Evolutionary conservation across 2,113 vertebrate genomes (phyloP).

Genomic region (Tretioscincus oriximinensis): DNA sequence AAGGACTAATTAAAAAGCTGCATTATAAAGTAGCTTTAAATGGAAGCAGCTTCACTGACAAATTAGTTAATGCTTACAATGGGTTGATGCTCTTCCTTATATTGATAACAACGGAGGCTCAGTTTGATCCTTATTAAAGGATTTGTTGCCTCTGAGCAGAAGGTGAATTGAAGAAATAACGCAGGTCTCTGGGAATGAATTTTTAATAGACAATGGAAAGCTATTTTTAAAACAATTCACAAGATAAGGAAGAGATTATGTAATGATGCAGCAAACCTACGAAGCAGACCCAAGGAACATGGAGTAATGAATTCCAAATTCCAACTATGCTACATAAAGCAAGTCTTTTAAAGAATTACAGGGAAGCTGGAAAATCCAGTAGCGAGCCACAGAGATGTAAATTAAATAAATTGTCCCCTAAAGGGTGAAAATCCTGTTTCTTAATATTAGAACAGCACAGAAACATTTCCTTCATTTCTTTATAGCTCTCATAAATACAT

Average conservation of each 20-base stretch:
- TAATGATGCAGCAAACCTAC: neutral
- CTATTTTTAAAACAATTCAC: slow-evolving; percentile 13
- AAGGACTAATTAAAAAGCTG: slow-evolving; percentile 58
- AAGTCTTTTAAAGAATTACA: neutral
- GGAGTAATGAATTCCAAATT: neutral
- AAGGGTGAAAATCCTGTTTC: neutral
- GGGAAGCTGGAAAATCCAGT: neutral
- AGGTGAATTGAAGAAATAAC: slow-evolving; percentile 10
- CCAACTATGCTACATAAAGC: neutral
- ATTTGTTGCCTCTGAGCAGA: neutral
- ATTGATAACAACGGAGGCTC: neutral
- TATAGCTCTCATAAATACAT: neutral
- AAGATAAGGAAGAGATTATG: neutral
- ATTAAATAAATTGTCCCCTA: neutral
- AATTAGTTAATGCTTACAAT: slow-evolving; percentile 37
- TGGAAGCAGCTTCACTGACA: slow-evolving; percentile 41
- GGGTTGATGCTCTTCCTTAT: neutral
- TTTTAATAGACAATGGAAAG: neutral
- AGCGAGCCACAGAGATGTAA: neutral
- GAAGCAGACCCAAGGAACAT: neutral
- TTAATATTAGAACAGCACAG: neutral
- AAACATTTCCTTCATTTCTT: neutral
- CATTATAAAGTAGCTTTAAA: slow-evolving; percentile 36
- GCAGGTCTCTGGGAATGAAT: neutral
- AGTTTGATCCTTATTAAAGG: neutral